phyloP scores from a whole-genome alignment of 2,113 vertebrate genomes.

The Cephalopterus ornatus region DNA sequence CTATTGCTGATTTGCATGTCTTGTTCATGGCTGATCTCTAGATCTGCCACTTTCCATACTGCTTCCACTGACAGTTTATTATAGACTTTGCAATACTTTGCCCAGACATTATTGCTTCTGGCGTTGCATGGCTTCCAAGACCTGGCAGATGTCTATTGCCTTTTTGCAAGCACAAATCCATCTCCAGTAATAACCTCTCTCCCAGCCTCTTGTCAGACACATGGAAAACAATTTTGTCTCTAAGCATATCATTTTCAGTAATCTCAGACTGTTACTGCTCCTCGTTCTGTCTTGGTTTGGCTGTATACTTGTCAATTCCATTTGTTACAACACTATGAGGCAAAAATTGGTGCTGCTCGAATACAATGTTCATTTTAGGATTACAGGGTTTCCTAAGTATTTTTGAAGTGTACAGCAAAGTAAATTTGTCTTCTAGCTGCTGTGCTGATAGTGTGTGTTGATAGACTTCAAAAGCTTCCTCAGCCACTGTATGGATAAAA shows the following conservation, averaged over 20 bases:
- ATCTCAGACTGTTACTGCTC: neutral
- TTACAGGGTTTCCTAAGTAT: neutral
- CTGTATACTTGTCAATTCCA: neutral
- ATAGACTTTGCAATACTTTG: neutral
- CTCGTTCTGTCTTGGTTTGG: neutral
- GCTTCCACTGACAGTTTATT: neutral
- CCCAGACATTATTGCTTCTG: neutral
- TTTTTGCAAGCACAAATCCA: neutral
- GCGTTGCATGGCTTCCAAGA: neutral
- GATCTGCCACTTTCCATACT: neutral
- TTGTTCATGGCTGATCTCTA: neutral
- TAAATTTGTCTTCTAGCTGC: neutral
- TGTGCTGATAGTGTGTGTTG: neutral
- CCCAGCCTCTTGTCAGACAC: neutral
- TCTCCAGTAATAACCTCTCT: constrained; percentile 32
- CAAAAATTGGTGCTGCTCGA: neutral
- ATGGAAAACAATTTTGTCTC: constrained; percentile 13
- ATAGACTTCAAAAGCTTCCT: neutral
- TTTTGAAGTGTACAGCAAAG: neutral
- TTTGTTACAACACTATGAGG: constrained; percentile 16
- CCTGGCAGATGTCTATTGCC: neutral
- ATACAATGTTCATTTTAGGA: neutral
- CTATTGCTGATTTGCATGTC: neutral
- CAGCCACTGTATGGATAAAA: neutral
- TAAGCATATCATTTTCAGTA: constrained; percentile 30